These are phyloP conservation scores for Platycnemis pennipes DNA, from an alignment of 2,888 invertebrate genomes.

Conservation along the genomic window DNA sequence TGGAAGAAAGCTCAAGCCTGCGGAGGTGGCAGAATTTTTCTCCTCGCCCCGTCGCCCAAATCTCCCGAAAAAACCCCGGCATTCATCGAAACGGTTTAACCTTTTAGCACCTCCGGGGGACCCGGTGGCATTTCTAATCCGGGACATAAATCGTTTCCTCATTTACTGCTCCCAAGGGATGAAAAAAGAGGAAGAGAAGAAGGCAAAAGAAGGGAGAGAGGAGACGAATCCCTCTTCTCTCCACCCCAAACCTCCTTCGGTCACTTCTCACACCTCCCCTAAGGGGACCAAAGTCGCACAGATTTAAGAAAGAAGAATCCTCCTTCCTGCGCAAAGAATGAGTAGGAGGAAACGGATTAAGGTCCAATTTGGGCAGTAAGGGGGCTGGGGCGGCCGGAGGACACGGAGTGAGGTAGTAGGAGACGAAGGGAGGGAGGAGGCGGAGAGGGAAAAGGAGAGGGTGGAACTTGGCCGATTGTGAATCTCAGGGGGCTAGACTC, in stretches of 20 bases:
- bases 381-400: not conserved
- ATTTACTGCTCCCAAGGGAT: not conserved
- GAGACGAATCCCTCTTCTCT: not conserved
- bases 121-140: constrained; percentile 32
- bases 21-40: not conserved
- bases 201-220: not conserved
- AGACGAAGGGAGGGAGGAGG: not conserved
- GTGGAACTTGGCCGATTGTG: not conserved
- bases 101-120: not conserved
- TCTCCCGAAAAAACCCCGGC: constrained; percentile 2
- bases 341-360: constrained; percentile 25
- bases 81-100: not conserved
- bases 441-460: not conserved
- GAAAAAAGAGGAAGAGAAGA: not conserved
- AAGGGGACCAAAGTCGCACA: not conserved
- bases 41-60: not conserved
- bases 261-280: too few species aligned
- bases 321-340: not conserved
- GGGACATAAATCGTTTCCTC: constrained; percentile 21
- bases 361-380: not conserved
- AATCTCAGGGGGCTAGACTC: too few species aligned
- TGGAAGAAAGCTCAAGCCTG: not conserved
- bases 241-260: not conserved
- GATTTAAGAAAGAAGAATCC: not conserved
- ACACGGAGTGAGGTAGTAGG: not conserved